A percentile compares a stretch with the other conserved stretches of the same genome.
Evolutionary conservation across 2,888 invertebrate species (phyloP).

Genomic region (Acrobasis suavella): DNA sequence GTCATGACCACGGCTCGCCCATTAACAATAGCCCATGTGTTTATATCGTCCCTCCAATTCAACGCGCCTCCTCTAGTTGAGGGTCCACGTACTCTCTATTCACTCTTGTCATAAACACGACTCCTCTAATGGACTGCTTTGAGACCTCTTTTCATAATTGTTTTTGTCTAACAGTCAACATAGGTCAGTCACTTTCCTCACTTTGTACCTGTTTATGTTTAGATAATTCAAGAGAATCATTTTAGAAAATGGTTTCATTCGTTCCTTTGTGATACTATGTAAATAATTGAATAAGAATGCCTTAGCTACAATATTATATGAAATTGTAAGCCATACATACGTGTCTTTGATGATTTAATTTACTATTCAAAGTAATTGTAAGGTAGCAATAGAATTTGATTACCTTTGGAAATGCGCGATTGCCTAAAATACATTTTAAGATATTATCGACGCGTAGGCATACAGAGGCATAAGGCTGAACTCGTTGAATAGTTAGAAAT

Average conservation of each 20-base stretch:
- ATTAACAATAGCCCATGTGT: slow-evolving; percentile 61
- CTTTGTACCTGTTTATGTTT: slow-evolving; percentile 36
- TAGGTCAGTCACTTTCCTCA: slow-evolving; percentile 46
- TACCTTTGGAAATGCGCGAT: not conserved
- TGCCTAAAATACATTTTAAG: too few species aligned
- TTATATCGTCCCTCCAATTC: slow-evolving; percentile 53
- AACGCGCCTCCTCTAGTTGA: slow-evolving; percentile 46
- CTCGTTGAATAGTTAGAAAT: too few species aligned
- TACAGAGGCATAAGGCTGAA: too few species aligned
- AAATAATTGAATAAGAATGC: not conserved
- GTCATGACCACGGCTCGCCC: slow-evolving; percentile 54
- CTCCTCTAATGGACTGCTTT: slow-evolving; percentile 71
- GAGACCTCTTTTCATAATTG: slow-evolving; percentile 51
- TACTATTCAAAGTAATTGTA: not conserved
- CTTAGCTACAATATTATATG: not conserved
- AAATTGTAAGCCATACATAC: not conserved
- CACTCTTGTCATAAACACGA: slow-evolving; percentile 72
- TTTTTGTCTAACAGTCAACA: slow-evolving; percentile 64
- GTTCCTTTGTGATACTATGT: not conserved
- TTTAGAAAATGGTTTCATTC: slow-evolving; percentile 30
- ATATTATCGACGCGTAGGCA: too few species aligned
- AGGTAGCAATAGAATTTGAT: not conserved
- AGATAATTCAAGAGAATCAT: slow-evolving; percentile 36
- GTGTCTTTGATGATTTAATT: not conserved
- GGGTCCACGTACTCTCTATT: slow-evolving; percentile 35